phyloP scores from a whole-genome alignment of 2,113 vertebrate genomes.

The Nesoenas mayeri region DNA sequence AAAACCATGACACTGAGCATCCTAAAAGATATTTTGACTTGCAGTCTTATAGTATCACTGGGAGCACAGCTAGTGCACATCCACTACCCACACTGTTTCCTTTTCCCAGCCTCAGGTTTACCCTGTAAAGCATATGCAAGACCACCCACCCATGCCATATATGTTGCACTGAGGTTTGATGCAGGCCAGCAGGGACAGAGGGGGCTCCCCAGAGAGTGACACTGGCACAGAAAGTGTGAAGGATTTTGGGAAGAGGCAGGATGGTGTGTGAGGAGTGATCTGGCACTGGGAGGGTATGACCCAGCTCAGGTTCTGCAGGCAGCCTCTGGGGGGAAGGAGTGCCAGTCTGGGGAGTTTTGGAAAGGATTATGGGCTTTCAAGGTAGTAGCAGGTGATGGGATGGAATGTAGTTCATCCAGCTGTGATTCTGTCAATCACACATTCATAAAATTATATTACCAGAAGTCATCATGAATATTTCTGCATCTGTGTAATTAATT shows the following conservation, averaged over 20 bases:
- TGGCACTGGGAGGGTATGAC: fast-evolving
- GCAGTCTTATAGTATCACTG: fast-evolving
- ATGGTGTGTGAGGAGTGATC: fast-evolving
- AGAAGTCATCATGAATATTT: not conserved
- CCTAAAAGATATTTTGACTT: fast-evolving
- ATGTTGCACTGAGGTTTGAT: not conserved
- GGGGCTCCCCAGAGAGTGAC: not conserved
- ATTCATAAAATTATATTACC: not conserved
- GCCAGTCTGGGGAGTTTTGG: not conserved
- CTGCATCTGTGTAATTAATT: not conserved
- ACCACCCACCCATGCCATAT: fast-evolving
- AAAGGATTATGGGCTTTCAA: not conserved
- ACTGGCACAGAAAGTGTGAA: not conserved
- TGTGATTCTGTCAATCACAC: not conserved
- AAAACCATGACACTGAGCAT: not conserved
- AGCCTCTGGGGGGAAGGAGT: fast-evolving
- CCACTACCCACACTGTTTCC: fast-evolving
- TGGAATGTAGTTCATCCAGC: not conserved
- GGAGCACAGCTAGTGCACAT: not conserved
- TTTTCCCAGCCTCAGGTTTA: not conserved
- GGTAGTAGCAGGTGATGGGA: fast-evolving
- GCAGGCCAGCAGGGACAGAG: fast-evolving
- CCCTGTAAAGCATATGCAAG: not conserved
- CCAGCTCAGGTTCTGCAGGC: not conserved
- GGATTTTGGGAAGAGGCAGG: not conserved